Percentiles rank a stretch among this genome's conserved stretches.
phyloP scores from a whole-genome alignment of 2,113 vertebrate species.

The Lasiurus cinereus region DNA sequence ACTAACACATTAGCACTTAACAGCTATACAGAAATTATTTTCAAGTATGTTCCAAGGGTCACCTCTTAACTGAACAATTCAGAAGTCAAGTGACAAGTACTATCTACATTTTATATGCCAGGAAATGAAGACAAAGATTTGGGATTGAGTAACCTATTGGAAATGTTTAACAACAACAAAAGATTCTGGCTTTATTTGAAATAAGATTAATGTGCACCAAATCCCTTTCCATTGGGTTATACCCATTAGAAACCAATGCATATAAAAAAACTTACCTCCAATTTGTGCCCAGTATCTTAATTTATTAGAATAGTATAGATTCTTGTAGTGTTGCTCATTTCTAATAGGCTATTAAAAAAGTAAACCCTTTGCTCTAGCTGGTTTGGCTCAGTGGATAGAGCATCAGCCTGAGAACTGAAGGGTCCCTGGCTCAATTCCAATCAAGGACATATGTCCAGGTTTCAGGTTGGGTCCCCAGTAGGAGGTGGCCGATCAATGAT shows the following conservation, averaged over 20 bases:
- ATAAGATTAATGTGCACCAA: constrained; percentile 39
- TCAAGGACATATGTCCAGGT: too few species aligned
- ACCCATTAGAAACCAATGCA: constrained; percentile 15
- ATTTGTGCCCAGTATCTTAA: constrained; percentile 41
- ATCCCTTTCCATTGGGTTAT: constrained; percentile 36
- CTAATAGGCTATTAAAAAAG: constrained; percentile 18
- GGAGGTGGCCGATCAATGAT: too few species aligned
- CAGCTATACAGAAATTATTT: constrained; percentile 60
- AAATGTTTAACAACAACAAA: constrained; percentile 2
- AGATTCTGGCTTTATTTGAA: constrained; percentile 31
- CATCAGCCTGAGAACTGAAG: too few species aligned
- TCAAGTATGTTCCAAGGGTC: constrained; percentile 69
- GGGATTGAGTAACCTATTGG: constrained; percentile 41
- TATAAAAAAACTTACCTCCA: constrained; percentile 57
- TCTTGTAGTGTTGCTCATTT: constrained; percentile 24
- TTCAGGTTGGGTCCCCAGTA: too few species aligned
- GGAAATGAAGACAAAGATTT: constrained; percentile 43
- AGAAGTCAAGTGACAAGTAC: constrained; percentile 53
- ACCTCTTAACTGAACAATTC: constrained; percentile 47
- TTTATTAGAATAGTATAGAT: constrained; percentile 5
- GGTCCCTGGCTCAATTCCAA: too few species aligned
- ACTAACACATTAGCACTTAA: constrained; percentile 49
- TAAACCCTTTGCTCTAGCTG: constrained; percentile 39
- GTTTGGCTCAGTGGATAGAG: too few species aligned
- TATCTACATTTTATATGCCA: constrained; percentile 44